A percentile compares a stretch with the other conserved stretches of the same genome.
Conservation (phyloP, 2,797 vertebrate species). For the Pangasius macronema region DNA sequence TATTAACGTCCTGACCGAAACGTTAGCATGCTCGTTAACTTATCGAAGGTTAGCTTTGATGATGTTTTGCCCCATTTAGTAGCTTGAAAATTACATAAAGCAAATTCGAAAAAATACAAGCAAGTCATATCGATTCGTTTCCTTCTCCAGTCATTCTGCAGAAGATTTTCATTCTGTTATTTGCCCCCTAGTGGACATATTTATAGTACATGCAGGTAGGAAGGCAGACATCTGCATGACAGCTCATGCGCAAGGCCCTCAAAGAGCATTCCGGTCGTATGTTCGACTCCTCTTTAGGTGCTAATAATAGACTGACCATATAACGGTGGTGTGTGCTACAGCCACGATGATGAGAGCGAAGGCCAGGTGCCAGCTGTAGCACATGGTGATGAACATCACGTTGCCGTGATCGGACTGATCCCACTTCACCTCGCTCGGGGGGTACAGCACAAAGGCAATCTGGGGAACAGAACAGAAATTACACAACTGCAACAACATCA, state of each 20-base stretch:
- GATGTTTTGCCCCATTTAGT: neutral
- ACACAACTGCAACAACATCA: neutral
- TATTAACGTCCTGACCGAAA: too few relatives aligned
- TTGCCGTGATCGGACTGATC: slow-evolving; percentile 83
- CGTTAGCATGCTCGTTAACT: too few relatives aligned
- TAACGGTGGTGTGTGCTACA: slow-evolving; percentile 78
- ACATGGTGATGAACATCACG: slow-evolving; percentile 89
- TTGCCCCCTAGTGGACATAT: neutral
- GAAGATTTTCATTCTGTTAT: neutral
- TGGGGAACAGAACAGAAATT: slow-evolving; percentile 61
- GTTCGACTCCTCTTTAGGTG: neutral
- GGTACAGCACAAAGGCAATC: slow-evolving; percentile 93
- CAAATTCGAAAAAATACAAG: neutral
- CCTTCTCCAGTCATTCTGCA: neutral
- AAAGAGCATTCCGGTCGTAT: neutral
- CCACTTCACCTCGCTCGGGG: slow-evolving; percentile 85
- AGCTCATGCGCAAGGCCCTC: neutral
- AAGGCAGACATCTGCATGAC: neutral
- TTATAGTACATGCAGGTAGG: neutral
- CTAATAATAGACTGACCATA: slow-evolving; percentile 73
- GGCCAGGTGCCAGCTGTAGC: slow-evolving; percentile 93
- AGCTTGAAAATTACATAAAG: neutral
- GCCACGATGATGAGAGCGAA: slow-evolving; percentile 78
- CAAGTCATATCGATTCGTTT: neutral
- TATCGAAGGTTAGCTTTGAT: too few relatives aligned